Evolutionary conservation across 1,140 invertebrate species (phyloP).

Genomic region (Macrobrachium nipponense): DNA sequence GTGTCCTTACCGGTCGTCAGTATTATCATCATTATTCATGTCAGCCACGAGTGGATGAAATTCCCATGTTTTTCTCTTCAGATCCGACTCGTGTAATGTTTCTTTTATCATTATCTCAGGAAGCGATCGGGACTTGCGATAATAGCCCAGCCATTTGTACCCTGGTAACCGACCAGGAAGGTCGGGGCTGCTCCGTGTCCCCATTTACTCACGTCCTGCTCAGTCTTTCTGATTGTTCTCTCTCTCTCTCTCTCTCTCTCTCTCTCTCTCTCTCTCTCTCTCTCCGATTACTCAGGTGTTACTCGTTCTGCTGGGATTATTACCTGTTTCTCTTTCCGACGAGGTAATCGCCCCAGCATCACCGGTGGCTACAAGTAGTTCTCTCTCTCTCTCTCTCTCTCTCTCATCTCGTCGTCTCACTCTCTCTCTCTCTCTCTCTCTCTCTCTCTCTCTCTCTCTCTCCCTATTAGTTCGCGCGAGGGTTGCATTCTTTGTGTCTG

Average conservation of each 20-base stretch:
- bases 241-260: constrained; percentile 7
- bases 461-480: too few species aligned
- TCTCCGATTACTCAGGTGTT: not conserved
- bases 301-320: not conserved
- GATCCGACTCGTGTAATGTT: not conserved
- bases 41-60: too few species aligned
- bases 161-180: not conserved
- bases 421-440: not conserved
- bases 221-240: not conserved
- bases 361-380: not conserved
- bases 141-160: too few species aligned
- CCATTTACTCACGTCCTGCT: not conserved
- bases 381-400: not conserved
- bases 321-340: constrained; percentile 5
- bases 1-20: too few species aligned
- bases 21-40: too few species aligned
- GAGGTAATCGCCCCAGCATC: not conserved
- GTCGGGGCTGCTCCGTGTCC: not conserved
- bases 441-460: not conserved
- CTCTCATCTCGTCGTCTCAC: not conserved
- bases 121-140: too few species aligned
- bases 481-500: not conserved
- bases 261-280: constrained; percentile 21
- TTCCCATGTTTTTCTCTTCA: not conserved
- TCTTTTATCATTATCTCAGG: too few species aligned